Evolutionary conservation across 2,888 invertebrate genomes (phyloP).

Genomic region (Drosophila demipolita): DNA sequence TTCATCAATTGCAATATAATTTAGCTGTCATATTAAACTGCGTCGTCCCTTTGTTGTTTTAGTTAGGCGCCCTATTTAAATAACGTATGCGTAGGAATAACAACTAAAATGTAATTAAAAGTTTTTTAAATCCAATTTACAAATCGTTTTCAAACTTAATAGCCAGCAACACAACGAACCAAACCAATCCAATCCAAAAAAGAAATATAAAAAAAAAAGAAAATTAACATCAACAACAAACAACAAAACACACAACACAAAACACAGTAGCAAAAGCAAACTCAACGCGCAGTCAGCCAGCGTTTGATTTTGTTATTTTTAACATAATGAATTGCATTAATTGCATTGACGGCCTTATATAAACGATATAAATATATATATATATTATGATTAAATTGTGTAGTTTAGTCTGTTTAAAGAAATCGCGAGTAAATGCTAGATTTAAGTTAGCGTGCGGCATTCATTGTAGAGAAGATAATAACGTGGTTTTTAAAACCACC

Average conservation of each 20-base stretch:
- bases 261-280: constrained; percentile 37
- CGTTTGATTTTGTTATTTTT: constrained; percentile 70
- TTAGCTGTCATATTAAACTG: constrained; percentile 52
- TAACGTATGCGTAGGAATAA: constrained; percentile 41
- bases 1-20: constrained; percentile 60
- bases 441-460: constrained; percentile 47
- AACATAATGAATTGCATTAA: constrained; percentile 68
- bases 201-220: constrained; percentile 3
- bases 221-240: constrained; percentile 25
- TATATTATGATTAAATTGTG: constrained; percentile 66
- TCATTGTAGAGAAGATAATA: constrained; percentile 34
- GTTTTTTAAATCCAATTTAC: constrained; percentile 46
- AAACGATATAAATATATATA: constrained; percentile 71
- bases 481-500: constrained; percentile 71
- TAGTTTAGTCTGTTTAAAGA: constrained; percentile 77
- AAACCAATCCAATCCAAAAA: constrained; percentile 76
- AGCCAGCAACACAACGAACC: constrained; percentile 64
- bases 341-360: constrained; percentile 78
- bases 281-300: constrained; percentile 62
- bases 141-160: constrained; percentile 56
- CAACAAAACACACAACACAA: constrained; percentile 15
- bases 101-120: constrained; percentile 55
- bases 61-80: constrained; percentile 54
- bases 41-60: constrained; percentile 55
- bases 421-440: constrained; percentile 63